Evolutionary conservation across 1,140 invertebrate genomes (phyloP).

Genomic region (Cydia pomonella): DNA sequence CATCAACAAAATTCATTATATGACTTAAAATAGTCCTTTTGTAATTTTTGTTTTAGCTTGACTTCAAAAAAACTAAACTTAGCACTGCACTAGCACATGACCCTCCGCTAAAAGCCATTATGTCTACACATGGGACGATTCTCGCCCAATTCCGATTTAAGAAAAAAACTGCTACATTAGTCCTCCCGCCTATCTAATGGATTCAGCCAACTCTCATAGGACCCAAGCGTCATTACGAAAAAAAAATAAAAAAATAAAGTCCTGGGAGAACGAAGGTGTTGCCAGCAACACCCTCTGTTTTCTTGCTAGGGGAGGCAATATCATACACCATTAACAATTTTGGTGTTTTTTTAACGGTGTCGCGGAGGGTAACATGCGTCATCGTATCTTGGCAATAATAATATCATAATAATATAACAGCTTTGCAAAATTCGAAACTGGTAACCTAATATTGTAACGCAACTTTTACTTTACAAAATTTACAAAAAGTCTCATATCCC

Average conservation of each 20-base stretch:
- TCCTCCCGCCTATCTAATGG: conserved; percentile 78
- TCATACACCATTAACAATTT: conserved; percentile 80
- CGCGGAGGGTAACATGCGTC: conserved; percentile 52
- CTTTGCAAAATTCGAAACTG: not conserved
- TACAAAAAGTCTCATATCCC: no score
- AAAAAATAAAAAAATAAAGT: conserved; percentile 68
- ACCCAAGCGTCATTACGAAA: conserved; percentile 76
- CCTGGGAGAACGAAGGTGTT: conserved; percentile 74
- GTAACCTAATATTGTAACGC: not conserved
- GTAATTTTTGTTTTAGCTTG: not conserved
- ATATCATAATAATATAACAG: conserved; percentile 21
- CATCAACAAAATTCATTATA: conserved; percentile 17
- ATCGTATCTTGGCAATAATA: conserved; percentile 24
- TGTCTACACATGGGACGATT: conserved; percentile 59
- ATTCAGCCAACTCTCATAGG: conserved; percentile 77
- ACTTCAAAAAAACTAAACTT: conserved; percentile 35
- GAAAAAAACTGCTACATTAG: conserved; percentile 73
- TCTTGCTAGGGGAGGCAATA: conserved; percentile 78
- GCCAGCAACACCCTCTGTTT: conserved; percentile 66
- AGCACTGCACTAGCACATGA: conserved; percentile 37
- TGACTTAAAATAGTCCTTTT: not conserved
- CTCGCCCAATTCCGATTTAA: conserved; percentile 59
- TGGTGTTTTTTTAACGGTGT: conserved; percentile 77
- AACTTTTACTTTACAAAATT: not conserved
- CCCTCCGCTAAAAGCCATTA: conserved; percentile 16